A percentile compares a stretch with the other conserved stretches of the same genome.
These are phyloP conservation scores for Odontomyia ornata DNA, from an alignment of 2,888 invertebrate genomes.

Conservation along the genomic window DNA sequence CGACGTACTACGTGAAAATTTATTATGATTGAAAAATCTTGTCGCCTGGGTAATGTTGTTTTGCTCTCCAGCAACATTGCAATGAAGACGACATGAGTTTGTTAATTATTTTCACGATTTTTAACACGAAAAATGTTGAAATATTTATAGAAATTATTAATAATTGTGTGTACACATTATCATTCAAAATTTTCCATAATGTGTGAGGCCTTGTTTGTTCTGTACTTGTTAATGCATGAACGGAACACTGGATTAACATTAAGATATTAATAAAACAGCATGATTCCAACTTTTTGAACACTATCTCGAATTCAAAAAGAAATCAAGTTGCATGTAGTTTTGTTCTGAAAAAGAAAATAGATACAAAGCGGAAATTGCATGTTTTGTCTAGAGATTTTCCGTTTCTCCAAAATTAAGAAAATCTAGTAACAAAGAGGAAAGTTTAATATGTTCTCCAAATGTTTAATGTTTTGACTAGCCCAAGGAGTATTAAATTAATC, in stretches of 20 bases:
- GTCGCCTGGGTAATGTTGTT: slow-evolving; percentile 45
- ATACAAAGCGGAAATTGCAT: slow-evolving; percentile 4
- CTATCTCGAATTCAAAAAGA: background rate
- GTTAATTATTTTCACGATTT: slow-evolving; percentile 48
- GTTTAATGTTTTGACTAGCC: too few relatives aligned
- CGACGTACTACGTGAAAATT: slow-evolving; percentile 45
- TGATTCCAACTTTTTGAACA: background rate
- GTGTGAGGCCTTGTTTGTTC: background rate
- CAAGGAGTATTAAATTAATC: too few relatives aligned
- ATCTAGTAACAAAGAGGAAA: too few relatives aligned
- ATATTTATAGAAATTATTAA: slow-evolving; percentile 50
- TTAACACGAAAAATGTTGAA: slow-evolving; percentile 47
- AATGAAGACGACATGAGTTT: slow-evolving; percentile 21
- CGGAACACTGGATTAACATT: background rate
- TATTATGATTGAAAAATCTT: slow-evolving; percentile 51
- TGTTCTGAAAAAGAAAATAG: background rate
- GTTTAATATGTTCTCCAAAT: too few relatives aligned
- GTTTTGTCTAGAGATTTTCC: slow-evolving; percentile 21
- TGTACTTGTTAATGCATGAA: background rate
- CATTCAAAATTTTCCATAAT: background rate
- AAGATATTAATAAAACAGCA: slow-evolving; percentile 8
- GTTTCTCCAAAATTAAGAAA: background rate
- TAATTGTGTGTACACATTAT: slow-evolving; percentile 34
- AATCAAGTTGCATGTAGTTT: too few relatives aligned
- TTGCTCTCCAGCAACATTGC: background rate